Evolutionary conservation across 2,888 invertebrate genomes (phyloP).

Genomic region (Lasioglossum lativentre): DNA sequence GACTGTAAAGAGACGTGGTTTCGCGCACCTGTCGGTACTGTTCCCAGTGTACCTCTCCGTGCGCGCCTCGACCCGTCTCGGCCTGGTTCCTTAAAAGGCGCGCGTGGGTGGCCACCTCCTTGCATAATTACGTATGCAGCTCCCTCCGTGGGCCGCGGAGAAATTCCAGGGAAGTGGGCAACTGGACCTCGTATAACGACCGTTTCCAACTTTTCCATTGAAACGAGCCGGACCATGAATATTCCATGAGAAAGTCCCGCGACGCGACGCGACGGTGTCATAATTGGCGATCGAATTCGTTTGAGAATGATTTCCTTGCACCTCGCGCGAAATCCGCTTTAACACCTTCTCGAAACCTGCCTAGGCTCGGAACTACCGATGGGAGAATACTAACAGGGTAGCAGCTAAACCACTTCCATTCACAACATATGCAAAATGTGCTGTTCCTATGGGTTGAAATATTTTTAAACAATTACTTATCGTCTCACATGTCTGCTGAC

Average conservation of each 20-base stretch:
- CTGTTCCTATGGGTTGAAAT: neutral
- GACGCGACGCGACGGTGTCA: conserved; percentile 16
- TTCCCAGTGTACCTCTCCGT: conserved; percentile 32
- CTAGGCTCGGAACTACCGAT: neutral
- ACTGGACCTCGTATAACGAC: conserved; percentile 55
- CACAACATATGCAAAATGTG: neutral
- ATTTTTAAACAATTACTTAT: neutral
- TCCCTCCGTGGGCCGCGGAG: conserved; percentile 45
- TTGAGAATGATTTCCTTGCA: neutral
- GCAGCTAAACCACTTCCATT: neutral
- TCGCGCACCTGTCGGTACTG: conserved; percentile 65
- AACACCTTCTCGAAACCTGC: conserved; percentile 1
- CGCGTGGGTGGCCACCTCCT: conserved; percentile 77
- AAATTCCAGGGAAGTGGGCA: conserved; percentile 65
- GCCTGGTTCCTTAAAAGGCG: conserved; percentile 63
- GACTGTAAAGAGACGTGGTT: conserved; percentile 41
- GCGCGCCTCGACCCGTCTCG: conserved; percentile 56
- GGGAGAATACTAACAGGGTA: neutral
- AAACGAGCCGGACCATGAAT: conserved; percentile 26
- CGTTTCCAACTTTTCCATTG: conserved; percentile 49
- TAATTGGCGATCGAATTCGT: neutral
- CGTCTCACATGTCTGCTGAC: too few species aligned
- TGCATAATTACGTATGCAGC: conserved; percentile 71
- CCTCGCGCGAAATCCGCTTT: neutral
- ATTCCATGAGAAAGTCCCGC: conserved; percentile 45